Conservation (phyloP, 2,888 invertebrate genomes). For the Willowsia nigromaculata region DNA sequence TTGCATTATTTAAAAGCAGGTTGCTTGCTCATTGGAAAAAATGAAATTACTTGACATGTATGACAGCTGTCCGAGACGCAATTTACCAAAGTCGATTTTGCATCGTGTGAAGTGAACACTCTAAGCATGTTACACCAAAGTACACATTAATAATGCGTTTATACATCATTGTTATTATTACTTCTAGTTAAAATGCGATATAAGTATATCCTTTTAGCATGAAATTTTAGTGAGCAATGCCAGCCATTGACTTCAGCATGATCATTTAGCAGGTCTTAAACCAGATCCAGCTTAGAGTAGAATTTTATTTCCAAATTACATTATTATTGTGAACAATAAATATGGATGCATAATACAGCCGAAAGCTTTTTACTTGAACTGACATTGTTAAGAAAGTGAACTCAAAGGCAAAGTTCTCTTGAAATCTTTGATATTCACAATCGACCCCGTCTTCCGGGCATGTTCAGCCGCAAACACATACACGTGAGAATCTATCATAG, state of each 20-base stretch:
- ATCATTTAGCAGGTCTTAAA: too few species aligned
- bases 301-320: too few species aligned
- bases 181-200: neutral
- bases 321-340: too few species aligned
- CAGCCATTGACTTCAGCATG: neutral
- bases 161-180: too few species aligned
- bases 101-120: neutral
- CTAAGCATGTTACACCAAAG: too few species aligned
- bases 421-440: slow-evolving; percentile 75
- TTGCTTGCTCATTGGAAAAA: neutral
- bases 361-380: too few species aligned
- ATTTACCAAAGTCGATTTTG: neutral
- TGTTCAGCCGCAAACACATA: slow-evolving; percentile 78
- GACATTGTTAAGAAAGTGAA: neutral
- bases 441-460: slow-evolving; percentile 70
- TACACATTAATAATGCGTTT: too few species aligned
- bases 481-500: slow-evolving; percentile 78
- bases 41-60: neutral
- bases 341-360: too few species aligned
- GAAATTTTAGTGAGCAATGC: neutral
- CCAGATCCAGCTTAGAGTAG: too few species aligned
- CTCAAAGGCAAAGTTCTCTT: slow-evolving; percentile 59
- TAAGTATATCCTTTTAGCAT: neutral
- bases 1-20: neutral
- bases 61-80: slow-evolving; percentile 5